These are phyloP conservation scores for Scrobipalpa costella DNA, from an alignment of 2,888 invertebrate species.

Conservation along the genomic window DNA sequence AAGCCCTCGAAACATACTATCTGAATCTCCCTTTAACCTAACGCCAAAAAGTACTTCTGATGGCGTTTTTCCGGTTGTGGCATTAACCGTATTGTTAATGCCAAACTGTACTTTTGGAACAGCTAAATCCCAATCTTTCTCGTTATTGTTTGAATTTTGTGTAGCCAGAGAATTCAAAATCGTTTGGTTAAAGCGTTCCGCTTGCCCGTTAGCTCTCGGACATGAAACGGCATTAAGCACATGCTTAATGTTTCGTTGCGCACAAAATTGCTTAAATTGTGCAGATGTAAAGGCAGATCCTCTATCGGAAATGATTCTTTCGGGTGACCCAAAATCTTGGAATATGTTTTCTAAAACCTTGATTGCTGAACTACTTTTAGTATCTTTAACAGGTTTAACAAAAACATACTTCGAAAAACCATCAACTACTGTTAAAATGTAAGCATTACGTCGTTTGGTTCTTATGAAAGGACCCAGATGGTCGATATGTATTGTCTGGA, in stretches of 20 bases:
- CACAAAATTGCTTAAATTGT: slow-evolving; percentile 45
- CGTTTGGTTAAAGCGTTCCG: slow-evolving; percentile 28
- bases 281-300: slow-evolving; percentile 40
- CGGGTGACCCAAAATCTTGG: slow-evolving; percentile 26
- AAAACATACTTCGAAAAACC: slow-evolving; percentile 48
- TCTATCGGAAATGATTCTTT: slow-evolving; percentile 28
- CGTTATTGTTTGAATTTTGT: slow-evolving; percentile 13
- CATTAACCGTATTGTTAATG: slow-evolving; percentile 28
- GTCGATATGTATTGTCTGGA: slow-evolving; percentile 57
- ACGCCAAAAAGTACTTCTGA: slow-evolving; percentile 25
- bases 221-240: slow-evolving; percentile 38
- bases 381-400: not conserved
- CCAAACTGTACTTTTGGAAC: slow-evolving; percentile 25
- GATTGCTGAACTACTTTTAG: slow-evolving; percentile 6
- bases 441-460: no score
- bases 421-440: slow-evolving; percentile 48
- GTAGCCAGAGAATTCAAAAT: slow-evolving; percentile 20
- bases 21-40: not conserved
- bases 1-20: not conserved
- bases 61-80: slow-evolving; percentile 18
- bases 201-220: slow-evolving; percentile 42
- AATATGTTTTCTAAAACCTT: slow-evolving; percentile 10
- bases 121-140: slow-evolving; percentile 27
- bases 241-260: slow-evolving; percentile 37
- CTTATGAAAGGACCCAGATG: slow-evolving; percentile 57